Base-by-base conservation (phyloP, 2,888 invertebrate genomes). In the Meiosimyza decipiens region DNA sequence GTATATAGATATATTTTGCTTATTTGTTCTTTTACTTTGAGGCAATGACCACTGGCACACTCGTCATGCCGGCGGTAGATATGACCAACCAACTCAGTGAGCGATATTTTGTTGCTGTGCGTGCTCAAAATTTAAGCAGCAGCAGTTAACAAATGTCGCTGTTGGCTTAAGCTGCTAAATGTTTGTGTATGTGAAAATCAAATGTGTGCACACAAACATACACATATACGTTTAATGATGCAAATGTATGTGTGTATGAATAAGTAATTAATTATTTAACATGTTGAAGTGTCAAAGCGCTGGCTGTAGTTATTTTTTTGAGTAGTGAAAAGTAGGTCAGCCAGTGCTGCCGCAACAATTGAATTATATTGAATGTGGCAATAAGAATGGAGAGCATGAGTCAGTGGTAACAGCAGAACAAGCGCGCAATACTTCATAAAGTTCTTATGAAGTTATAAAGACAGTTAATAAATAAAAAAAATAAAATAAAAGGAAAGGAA, bases 141-240 rank as follows among this genome's bases (percentile, higher is more conserved):
- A 77, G 77, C 69, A 75, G 76, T 75, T 75, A 72, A 79, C 79
- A 82, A 78, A 75, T 80, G 80, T 80, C 77, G 75, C 79, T 71
- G 52, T 59, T 71, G 22, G 28, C 7, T 22, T 28, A 22, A 60
- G 13, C 15, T 28, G 28, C 6, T 55, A 15, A 6, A 66, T 73
- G 75, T 71, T 78, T 71, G 73, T 66, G 40, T 40, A 40, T 40
- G 2, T 40, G 40, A 9, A 40, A 40, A 40, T 40, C 1, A 40
- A 40, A 40, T 40, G 40, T 40, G 9, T 40, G 40, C 9, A 40
- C 28, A 22, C 22, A 22, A 22, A 22, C 22, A 22, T 40, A 40
- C 40, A 40, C 40, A 28, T 28, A 18, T 6, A 11, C 12, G 4
- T 13, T 28, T 28, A 28, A 28, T 28, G 28, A 57, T 28, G 28